phyloP scores from a whole-genome alignment of 2,113 vertebrate species.

The Mugil cephalus region DNA sequence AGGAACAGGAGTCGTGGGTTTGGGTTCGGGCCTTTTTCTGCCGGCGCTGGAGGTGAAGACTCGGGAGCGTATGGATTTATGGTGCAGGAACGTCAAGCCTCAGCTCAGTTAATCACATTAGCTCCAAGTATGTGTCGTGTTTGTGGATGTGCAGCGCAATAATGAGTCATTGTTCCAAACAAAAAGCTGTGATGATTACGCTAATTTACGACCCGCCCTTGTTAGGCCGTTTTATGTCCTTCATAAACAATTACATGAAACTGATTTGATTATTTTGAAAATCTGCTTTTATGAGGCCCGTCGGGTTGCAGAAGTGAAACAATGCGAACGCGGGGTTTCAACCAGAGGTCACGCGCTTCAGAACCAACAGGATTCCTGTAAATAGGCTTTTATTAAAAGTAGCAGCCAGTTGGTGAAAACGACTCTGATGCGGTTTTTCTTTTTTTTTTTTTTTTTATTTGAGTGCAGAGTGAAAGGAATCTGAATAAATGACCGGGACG shows the following conservation, averaged over 20 bases:
- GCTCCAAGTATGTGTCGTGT: constrained; percentile 55
- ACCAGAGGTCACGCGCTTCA: constrained; percentile 5
- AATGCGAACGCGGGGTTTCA: constrained; percentile 27
- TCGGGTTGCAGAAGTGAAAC: constrained; percentile 33
- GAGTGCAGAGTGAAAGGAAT: too few relatives aligned
- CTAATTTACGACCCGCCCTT: constrained; percentile 52
- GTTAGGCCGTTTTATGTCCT: constrained; percentile 55
- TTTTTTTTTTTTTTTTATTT: too few relatives aligned
- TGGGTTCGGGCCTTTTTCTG: constrained; percentile 20
- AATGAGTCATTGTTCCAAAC: constrained; percentile 64
- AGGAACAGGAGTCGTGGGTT: constrained; percentile 39
- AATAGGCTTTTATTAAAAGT: constrained; percentile 45
- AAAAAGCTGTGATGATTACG: constrained; percentile 44
- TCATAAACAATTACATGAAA: constrained; percentile 66
- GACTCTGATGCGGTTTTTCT: too few relatives aligned
- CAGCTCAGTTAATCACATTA: constrained; percentile 54
- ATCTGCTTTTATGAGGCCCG: constrained; percentile 31
- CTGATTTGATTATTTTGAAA: constrained; percentile 52
- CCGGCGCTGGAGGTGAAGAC: constrained; percentile 23
- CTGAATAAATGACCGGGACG: constrained; percentile 26
- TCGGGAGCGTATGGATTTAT: constrained; percentile 53
- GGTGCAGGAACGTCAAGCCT: constrained; percentile 23
- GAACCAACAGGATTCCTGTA: constrained; percentile 21
- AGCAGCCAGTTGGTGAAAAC: constrained; percentile 21
- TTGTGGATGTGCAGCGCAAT: constrained; percentile 55